Evolutionary conservation across 2,888 invertebrate genomes (phyloP).

Genomic region (Ferrisia virgata): DNA sequence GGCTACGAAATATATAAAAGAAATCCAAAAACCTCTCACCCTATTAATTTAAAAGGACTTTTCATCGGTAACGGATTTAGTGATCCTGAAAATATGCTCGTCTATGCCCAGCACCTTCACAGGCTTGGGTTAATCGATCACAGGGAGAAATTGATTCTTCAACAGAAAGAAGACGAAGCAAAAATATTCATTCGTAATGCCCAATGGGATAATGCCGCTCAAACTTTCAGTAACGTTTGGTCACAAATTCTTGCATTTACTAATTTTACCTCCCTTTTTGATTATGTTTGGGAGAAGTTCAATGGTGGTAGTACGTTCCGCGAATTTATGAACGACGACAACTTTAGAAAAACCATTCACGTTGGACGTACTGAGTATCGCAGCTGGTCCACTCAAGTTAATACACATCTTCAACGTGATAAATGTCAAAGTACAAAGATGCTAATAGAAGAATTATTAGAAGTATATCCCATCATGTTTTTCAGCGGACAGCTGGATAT

Average conservation of each 20-base stretch:
- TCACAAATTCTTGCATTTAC: not conserved
- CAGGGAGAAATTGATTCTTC: too few species aligned
- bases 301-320: not conserved
- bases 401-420: conserved; percentile 67
- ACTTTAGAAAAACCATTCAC: conserved; percentile 63
- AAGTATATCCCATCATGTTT: conserved; percentile 66
- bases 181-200: conserved; percentile 51
- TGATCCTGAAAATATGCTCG: too few species aligned
- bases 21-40: too few species aligned
- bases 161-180: conserved; percentile 53
- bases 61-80: too few species aligned
- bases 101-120: too few species aligned
- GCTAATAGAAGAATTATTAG: conserved; percentile 66
- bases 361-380: conserved; percentile 76
- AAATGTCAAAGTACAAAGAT: conserved; percentile 76
- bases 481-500: conserved; percentile 90
- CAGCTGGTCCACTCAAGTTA: conserved; percentile 61
- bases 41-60: too few species aligned
- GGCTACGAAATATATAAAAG: conserved; percentile 70
- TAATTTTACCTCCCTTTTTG: not conserved
- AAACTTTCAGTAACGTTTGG: not conserved
- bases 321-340: not conserved
- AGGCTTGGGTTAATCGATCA: too few species aligned
- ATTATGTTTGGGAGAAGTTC: not conserved
- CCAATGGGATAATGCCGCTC: conserved; percentile 49